Evolutionary conservation across 2,797 vertebrate genomes (phyloP).

Genomic region (Halcyon badia): DNA sequence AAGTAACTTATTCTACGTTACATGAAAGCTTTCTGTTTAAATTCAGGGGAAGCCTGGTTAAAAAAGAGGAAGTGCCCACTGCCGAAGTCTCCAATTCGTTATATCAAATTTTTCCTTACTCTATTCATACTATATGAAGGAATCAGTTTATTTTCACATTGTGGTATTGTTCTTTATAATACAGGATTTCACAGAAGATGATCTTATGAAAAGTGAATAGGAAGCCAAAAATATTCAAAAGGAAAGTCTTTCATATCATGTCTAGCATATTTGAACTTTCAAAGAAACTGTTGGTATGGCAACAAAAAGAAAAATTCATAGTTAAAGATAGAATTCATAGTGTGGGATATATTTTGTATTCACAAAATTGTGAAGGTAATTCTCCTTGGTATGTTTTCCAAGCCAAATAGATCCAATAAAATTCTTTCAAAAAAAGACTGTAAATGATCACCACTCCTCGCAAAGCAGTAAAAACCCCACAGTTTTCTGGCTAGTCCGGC

Average conservation of each 20-base stretch:
- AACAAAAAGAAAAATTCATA: conserved; percentile 67
- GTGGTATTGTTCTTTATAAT: not conserved
- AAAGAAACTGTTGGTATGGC: conserved; percentile 60
- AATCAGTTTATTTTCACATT: not conserved
- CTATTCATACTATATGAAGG: not conserved
- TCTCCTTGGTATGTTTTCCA: not conserved
- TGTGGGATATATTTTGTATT: not conserved
- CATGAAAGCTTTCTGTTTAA: not conserved
- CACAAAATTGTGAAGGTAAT: not conserved
- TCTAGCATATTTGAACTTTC: conserved; percentile 52
- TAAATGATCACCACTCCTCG: not conserved
- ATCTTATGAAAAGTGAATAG: conserved; percentile 9
- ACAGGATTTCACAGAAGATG: not conserved
- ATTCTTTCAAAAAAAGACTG: not conserved
- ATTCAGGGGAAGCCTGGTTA: not conserved
- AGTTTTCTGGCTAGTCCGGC: not conserved
- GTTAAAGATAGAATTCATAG: conserved; percentile 28
- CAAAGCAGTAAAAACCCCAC: not conserved
- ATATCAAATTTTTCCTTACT: not conserved
- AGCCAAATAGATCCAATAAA: not conserved
- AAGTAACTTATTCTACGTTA: not conserved
- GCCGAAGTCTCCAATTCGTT: not conserved
- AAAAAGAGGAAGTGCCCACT: rapidly evolving
- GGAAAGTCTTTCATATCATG: conserved; percentile 12
- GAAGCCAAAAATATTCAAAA: not conserved